Base-by-base conservation (phyloP, 2,797 vertebrate genomes). In the Pangasius sanitwongsei region DNA sequence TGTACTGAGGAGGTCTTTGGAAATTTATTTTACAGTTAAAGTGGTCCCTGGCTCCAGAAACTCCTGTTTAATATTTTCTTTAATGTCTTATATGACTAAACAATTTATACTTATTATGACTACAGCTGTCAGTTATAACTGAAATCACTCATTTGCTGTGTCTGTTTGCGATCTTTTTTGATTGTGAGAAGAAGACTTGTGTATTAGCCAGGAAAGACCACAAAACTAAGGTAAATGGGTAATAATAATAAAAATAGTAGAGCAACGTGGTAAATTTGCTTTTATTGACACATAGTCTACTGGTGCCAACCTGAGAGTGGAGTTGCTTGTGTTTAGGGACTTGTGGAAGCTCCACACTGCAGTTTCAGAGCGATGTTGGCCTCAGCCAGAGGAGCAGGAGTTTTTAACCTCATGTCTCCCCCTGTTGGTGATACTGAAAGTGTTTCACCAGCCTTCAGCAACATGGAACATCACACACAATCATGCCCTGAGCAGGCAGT, bases 351-450 rank as follows among this genome's bases (percentile, higher is more conserved):
- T 69, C 48, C 16, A 53, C 28, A 31, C 88, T 80, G 89, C 88
- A 93, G 94, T 91, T 86, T 69, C 85, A 75, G 12, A 86, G 25
- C 34, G 23, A 48, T 61, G 15, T 16, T 59, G 37, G 41, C 28
- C 8, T 67, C 2, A 1, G 4, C 41, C 59, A 53, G 44, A 23
- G 16, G 3, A 48, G 25, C 9, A 28, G 53, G 34, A 93, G 93
- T 96, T 95, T 92, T 93, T 95, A 94, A 94, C 91, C 95, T 91
- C 90, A 89, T 96, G 95, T 96, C 96, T 89, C 96, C 96, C 94
- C 95, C 96, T 96, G 85, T 96, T 94, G 95, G 94, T 88, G 0
- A 15, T 2, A 77, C 2, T 63, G 3, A 63, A 63, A 86, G 48
- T 55, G n/a, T 69, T 44, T 67, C n/a, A n/a, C 28, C 41, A 84